Evolutionary conservation across 2,113 vertebrate genomes (phyloP).

Genomic region (Takifugu bimaculatus): DNA sequence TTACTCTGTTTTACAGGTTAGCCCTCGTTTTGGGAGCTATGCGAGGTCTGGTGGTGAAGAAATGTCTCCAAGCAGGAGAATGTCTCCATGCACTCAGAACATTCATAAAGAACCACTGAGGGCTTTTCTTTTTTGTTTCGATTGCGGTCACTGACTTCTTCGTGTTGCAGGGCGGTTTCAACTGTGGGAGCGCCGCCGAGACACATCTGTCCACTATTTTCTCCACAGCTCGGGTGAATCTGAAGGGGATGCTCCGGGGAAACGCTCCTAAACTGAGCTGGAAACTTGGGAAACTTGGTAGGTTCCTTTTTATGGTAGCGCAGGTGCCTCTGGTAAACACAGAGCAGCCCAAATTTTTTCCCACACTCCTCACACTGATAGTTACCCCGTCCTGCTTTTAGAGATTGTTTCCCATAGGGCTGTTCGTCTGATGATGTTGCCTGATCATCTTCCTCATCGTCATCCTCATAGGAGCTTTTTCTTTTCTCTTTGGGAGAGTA

Average conservation of each 20-base stretch:
- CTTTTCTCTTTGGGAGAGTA: conserved; percentile 33
- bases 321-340: conserved; percentile 75
- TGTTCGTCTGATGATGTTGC: conserved; percentile 22
- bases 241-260: conserved; percentile 67
- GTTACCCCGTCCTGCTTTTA: conserved; percentile 49
- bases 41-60: conserved; percentile 73
- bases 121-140: conserved; percentile 43
- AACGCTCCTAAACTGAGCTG: conserved; percentile 62
- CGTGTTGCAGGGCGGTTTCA: conserved; percentile 24
- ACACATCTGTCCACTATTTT: conserved; percentile 30
- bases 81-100: conserved; percentile 72
- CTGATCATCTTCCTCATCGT: conserved; percentile 20
- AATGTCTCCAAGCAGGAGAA: conserved; percentile 69
- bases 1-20: conserved; percentile 27
- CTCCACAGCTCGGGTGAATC: conserved; percentile 52
- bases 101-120: conserved; percentile 67
- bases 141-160: conserved; percentile 42
- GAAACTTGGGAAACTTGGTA: conserved; percentile 60
- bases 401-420: conserved; percentile 34
- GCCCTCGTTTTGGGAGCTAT: conserved; percentile 56
- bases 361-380: conserved; percentile 76
- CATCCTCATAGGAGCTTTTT: conserved; percentile 41
- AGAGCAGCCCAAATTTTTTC: conserved; percentile 72
- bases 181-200: conserved; percentile 12
- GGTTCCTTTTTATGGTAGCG: conserved; percentile 73